Conservation (phyloP, 2,113 vertebrate genomes). For the Ciconia boyciana region DNA sequence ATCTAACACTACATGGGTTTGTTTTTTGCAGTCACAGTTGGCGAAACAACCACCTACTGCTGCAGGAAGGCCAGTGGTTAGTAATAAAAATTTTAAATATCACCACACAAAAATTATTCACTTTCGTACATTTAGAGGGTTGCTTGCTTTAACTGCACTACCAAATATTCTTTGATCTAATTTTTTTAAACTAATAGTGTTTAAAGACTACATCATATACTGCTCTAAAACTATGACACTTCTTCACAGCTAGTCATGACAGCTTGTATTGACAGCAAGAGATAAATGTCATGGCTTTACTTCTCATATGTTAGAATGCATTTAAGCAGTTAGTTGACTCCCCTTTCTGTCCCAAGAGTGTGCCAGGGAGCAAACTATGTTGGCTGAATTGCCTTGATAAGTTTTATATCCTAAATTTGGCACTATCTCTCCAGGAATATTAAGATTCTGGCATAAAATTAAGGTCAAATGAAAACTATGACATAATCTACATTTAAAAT, state of each 20-base stretch:
- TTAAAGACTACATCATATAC: not conserved
- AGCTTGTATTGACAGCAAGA: not conserved
- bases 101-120: not conserved
- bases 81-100: constrained; percentile 53
- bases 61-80: constrained; percentile 94
- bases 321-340: not conserved
- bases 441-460: not conserved
- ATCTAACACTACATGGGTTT: not conserved
- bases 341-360: not conserved
- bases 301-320: not conserved
- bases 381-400: not conserved
- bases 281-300: not conserved
- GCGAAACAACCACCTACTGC: constrained; percentile 91
- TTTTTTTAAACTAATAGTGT: not conserved
- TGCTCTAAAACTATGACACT: not conserved
- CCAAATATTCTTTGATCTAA: not conserved
- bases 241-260: not conserved
- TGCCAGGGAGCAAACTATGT: not conserved
- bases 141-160: not conserved
- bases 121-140: not conserved
- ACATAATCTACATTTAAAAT: not conserved
- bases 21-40: constrained; percentile 84
- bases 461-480: not conserved
- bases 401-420: not conserved
- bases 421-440: not conserved